Evolutionary conservation across 2,888 invertebrate genomes (phyloP), one percentile per base, ranked within the genome.

Genomic region (Brachyopa scutellaris): DNA sequence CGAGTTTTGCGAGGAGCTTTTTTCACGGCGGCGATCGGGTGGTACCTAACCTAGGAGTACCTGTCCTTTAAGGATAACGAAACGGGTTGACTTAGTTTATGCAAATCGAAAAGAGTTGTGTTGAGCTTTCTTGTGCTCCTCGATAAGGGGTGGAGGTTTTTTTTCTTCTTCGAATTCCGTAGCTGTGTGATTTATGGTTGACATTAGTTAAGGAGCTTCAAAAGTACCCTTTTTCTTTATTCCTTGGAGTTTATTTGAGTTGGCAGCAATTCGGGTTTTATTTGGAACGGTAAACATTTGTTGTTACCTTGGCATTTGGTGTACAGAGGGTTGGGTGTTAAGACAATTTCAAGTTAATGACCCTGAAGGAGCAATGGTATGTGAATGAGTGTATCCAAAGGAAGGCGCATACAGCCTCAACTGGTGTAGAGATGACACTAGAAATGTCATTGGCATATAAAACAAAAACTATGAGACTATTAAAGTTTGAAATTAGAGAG

Each of bases 71-170:
- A 70, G 77, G 77, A 77, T 77, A 78, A 77, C 74, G 64, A 70
- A 76, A 70, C 59, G 57, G 70, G 80, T 76, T 82, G 82, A 82
- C 61, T 59, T 61, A 77, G 77, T 82, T 64, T 82, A 82, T 82
- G 82, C 82, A 82, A 76, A 82, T 82, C 59, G 17, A 5, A 6
- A 5, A 6, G 53, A 29, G 38, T 55, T 74, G 55, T 61, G 64
- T 66, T 72, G 42, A 64, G 57, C 45, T 74, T 67, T 69, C 67
- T 62, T 61, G 59, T 59, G 78, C 59, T 47, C 53, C 51, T 40
- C 45, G 51, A 74, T 59, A 45, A 38, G 17, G 36, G 55, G 23
- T 36, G 51, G 40, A 38, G 42, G 29, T 42, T 33, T 7, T 47
- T 31, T 29, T 40, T 45, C 17, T 45, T 8, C 13, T 17, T 36